Conservation (phyloP, 2,888 invertebrate species). For the Trichogramma dendrolimi region DNA sequence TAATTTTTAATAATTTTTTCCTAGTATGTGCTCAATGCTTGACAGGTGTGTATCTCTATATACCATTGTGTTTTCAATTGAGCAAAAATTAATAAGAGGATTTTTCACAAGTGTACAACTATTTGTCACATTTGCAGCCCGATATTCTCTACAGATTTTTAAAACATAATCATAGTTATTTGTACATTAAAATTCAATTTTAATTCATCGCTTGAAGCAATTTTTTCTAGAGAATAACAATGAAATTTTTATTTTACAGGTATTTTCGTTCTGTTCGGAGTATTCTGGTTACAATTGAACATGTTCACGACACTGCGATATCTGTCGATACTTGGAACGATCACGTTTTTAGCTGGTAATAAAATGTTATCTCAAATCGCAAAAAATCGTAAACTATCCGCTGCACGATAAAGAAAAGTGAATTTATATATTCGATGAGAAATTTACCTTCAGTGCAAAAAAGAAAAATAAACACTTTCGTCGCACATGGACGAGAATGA, state of each 20-base stretch:
- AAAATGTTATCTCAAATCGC: conserved; percentile 81
- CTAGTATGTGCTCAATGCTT: conserved; percentile 37
- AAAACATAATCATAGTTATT: conserved; percentile 8
- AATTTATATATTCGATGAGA: not conserved
- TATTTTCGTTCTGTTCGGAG: conserved; percentile 80
- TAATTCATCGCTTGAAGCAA: not conserved
- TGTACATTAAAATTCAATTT: conserved; percentile 2
- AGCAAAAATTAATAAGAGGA: conserved; percentile 43
- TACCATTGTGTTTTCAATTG: conserved; percentile 40
- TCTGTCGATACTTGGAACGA: conserved; percentile 75
- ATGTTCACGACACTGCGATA: conserved; percentile 96
- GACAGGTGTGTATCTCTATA: conserved; percentile 33
- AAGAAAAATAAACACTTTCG: too few relatives aligned
- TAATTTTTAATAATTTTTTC: conserved; percentile 4
- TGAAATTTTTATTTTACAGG: conserved; percentile 54
- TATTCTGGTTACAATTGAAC: conserved; percentile 89
- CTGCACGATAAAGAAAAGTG: not conserved
- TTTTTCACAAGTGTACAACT: conserved; percentile 44
- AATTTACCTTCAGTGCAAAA: too few relatives aligned
- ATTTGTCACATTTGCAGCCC: conserved; percentile 44
- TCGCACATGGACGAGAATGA: too few relatives aligned
- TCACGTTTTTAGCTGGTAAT: conserved; percentile 93
- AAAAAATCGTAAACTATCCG: conserved; percentile 44
- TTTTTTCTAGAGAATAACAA: conserved; percentile 3
- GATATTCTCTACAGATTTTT: conserved; percentile 41